These are phyloP conservation scores for Dysdera silvatica DNA, from an alignment of 1,140 invertebrate genomes.

Conservation along the genomic window DNA sequence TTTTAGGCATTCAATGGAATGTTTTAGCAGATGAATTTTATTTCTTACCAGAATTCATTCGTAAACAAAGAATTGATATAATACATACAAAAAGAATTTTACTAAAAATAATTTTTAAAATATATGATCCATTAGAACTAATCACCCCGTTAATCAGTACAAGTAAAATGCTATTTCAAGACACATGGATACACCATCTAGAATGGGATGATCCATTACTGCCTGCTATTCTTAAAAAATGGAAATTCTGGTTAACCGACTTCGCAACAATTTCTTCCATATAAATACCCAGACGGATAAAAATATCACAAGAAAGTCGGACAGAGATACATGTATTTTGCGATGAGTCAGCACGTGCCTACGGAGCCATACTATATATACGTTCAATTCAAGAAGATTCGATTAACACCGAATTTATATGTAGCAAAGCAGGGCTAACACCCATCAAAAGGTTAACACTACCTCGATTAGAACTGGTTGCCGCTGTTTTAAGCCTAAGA, in stretches of 20 bases:
- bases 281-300: neutral
- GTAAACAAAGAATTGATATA: too few species aligned
- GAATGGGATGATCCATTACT: neutral
- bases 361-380: neutral
- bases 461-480: neutral
- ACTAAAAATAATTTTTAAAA: neutral
- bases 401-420: neutral
- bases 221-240: neutral
- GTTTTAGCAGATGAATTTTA: too few species aligned
- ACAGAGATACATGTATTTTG: neutral
- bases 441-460: conserved; percentile 1
- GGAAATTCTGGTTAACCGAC: neutral
- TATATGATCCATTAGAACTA: neutral
- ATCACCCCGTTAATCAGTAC: neutral
- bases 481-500: neutral
- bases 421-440: neutral
- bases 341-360: neutral
- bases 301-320: neutral
- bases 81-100: neutral
- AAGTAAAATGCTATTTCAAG: neutral
- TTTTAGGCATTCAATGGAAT: too few species aligned
- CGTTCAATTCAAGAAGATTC: neutral
- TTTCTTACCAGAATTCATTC: too few species aligned
- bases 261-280: neutral
- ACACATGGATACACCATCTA: neutral